Evolutionary conservation across 2,797 vertebrate species (phyloP), one percentile per base, ranked within the genome.

Genomic region (Botia almorhae): DNA sequence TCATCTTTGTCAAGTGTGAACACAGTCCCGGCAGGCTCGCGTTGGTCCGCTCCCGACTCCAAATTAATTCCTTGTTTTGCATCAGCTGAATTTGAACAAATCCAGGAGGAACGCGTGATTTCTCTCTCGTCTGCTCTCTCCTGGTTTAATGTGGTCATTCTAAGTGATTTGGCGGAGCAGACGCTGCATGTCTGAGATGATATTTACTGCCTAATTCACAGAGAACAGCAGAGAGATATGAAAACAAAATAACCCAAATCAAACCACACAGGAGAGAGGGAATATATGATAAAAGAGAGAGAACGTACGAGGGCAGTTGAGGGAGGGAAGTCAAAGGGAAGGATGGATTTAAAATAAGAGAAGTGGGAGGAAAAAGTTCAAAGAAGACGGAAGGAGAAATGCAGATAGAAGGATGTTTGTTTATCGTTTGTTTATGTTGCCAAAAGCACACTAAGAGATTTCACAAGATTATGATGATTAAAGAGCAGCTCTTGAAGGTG

Each of bases 21-120:
- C 60, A 67, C 61, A 13, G 78, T 95, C 95, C 95, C 95, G 95
- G 11, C 61, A 80, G 69, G 78, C 78, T 61, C 36, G 33, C 36
- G 61, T 73, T 95, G 96, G 94, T 95, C 94, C 91, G 95, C 95
- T 74, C 76, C 69, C 63, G 58, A 80, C 76, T 83, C 82, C 96
- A 97, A 97, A 99, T 98, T 99, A 99, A 98, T 98, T 96, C 97
- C 96, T 98, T 97, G 96, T 97, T 99, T 98, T 99, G 96, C 97
- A 98, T 99, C 93, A 93, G 95, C 94, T 96, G 96, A 98, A 98
- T 98, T 98, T 98, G 93, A 94, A 96, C 95, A 98, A 98, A 98
- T 99, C 97, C 97, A 96, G 90, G 92, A 97, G 97, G 97, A 99
- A 98, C 95, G 96, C 88, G 91, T 73, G 51, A 69, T 79, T 76